Base-by-base conservation (phyloP, 2,888 invertebrate species). In the Eupithecia subumbrata region DNA sequence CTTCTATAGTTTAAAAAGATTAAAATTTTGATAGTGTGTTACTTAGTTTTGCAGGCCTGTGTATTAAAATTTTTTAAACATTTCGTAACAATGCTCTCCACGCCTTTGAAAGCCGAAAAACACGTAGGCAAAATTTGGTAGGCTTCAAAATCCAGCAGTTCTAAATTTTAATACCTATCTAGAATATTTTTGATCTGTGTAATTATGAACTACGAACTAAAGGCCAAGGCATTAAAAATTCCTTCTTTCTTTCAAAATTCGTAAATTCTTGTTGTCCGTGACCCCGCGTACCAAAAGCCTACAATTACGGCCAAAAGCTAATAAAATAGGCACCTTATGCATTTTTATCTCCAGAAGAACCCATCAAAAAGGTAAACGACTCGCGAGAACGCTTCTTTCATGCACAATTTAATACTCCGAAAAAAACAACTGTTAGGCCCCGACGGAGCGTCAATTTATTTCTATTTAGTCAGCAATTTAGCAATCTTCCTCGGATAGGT, bases 381-480 rank as follows among this genome's bases (percentile, higher is more conserved):
- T 43, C 18, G 68, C 43, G 22, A 45, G 43, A 48, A 69, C 52
- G 45, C 43, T 45, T 48, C 77, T 78, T 79, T 82, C 72, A 76
- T 63, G 43, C 43, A 68, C 68, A 68, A 68, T 71, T 75, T 70
- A 71, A 69, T 69, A 67, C 69, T 60, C 72, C 71, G 52, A 74
- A 69, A 72, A 76, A 63, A 79, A 75, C 69, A 81, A 79, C 66
- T 72, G 67, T 78, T 60, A 71, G 74, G 73, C 76, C 73, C 71
- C 73, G 64, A 52, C 67, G 71, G 77, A 68, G 75, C 70, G 78
- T 79, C 76, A 77, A 77, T 78, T 80, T 78, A 69, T 79, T 78
- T 80, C 72, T 80, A 78, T 81, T 79, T 80, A 79, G 77, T 75
- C 80, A 79, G 79, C 81, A 83, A 83, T 85, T 83, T 80, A 80